Percentiles rank a stretch among this genome's conserved stretches.
phyloP scores from a whole-genome alignment of 2,113 vertebrate genomes.

The Lagenorhynchus albirostris region DNA sequence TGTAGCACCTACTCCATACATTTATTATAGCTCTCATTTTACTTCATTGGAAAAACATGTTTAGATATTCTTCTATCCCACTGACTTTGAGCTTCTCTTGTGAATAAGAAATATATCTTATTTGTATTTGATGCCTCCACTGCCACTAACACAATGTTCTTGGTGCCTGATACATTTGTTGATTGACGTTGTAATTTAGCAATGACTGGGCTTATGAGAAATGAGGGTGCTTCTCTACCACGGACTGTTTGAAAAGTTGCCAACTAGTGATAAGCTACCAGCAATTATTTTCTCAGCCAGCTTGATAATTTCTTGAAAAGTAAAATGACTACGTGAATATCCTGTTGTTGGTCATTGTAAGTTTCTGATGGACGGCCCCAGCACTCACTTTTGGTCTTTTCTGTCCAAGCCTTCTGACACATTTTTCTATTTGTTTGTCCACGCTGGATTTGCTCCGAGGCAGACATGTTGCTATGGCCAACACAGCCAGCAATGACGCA shows the following conservation, averaged over 20 bases:
- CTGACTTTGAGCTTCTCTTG: neutral
- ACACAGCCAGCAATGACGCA: neutral
- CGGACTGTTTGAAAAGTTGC: neutral
- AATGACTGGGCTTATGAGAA: neutral
- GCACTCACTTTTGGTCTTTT: neutral
- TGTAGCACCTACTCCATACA: neutral
- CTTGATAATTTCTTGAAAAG: constrained; percentile 33
- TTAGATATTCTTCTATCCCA: neutral
- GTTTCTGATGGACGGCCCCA: neutral
- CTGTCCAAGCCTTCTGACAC: neutral
- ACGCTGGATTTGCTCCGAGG: neutral
- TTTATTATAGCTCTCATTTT: neutral
- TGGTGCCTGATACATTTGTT: neutral
- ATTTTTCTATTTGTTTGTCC: constrained; percentile 36
- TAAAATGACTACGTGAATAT: neutral
- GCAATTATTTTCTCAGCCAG: constrained; percentile 13
- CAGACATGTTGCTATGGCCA: constrained; percentile 36
- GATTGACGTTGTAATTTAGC: neutral
- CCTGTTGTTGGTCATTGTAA: neutral
- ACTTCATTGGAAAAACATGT: neutral
- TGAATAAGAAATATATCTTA: neutral
- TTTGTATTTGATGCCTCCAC: neutral
- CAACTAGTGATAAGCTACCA: constrained; percentile 10
- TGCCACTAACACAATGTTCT: neutral
- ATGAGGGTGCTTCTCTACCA: neutral